Base-by-base conservation (phyloP, 2,888 invertebrate species). In the Stramonita haemastoma region DNA sequence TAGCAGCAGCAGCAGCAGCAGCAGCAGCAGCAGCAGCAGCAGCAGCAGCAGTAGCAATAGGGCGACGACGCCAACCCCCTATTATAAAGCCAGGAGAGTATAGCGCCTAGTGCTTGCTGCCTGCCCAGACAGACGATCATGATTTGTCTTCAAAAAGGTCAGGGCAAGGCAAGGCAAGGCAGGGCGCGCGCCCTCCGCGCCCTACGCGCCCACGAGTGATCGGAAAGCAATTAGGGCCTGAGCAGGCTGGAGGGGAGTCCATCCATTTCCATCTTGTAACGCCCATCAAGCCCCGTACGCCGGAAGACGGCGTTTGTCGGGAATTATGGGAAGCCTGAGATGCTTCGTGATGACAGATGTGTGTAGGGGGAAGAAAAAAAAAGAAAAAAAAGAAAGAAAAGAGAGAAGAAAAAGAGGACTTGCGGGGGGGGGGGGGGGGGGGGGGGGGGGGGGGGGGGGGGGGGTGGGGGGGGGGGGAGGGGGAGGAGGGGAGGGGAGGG, bases 211-310 rank as follows among this genome's bases (percentile, higher is more conserved):
- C 13, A 32, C 32, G 32, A 32, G 32, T 17, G 77, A 79, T 79
- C 77, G 77, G 77, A 79, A 79, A 79, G 77, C 77, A 79, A 79
- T 79, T 79, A 79, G 17, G 13, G 32, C 77, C 32, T 17, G 32
- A 79, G 77, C 77, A 79, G 77, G 32, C 32, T 13, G 34, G 15
- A 79, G 77, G 1, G 34, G 15, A 79, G 77, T 79, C 77, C 29
- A 79, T 79, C 77, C 77, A 79, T 79, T 79, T 79, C 32, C 73
- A 73, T 73, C 73, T 73, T 73, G 73, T 73, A 73, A 73, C 77
- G 77, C 77, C 77, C 77, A 32, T 79, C 17, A 79, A 79, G 29
- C 29, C 13, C 77, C 77, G 77, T 29, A 32, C 29, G 73, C 73
- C 73, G 73, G 77, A 73, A 73, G 26, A 73, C n/a, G 73, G 77